These are phyloP conservation scores for Leptopilina syphax DNA, from an alignment of 2,888 invertebrate species.

Conservation along the genomic window DNA sequence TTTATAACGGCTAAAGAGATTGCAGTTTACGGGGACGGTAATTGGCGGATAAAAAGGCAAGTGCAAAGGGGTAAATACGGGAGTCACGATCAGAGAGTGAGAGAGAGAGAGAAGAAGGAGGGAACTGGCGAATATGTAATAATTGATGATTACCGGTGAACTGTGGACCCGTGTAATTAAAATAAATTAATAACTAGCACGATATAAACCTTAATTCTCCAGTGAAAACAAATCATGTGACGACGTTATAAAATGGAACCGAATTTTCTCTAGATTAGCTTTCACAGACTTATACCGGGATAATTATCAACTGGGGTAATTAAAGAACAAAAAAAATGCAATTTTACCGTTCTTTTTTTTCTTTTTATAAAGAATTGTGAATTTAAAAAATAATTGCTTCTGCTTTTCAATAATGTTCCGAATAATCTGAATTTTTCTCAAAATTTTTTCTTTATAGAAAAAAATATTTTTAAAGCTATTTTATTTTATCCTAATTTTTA, in stretches of 20 bases:
- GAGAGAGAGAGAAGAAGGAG: slow-evolving; percentile 30
- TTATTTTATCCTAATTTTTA: too few relatives aligned
- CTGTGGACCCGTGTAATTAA: slow-evolving; percentile 66
- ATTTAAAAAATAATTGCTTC: too few relatives aligned
- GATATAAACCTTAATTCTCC: slow-evolving; percentile 55
- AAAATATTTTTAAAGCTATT: too few relatives aligned
- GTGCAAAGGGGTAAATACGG: slow-evolving; percentile 50
- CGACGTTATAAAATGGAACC: slow-evolving; percentile 19
- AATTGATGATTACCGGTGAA: slow-evolving; percentile 69
- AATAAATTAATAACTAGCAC: slow-evolving; percentile 70
- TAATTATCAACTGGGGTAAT: too few relatives aligned
- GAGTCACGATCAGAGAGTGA: slow-evolving; percentile 27
- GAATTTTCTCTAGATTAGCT: neutral
- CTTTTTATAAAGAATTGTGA: too few relatives aligned
- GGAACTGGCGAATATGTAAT: slow-evolving; percentile 61
- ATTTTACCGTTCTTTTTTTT: too few relatives aligned
- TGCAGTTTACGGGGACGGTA: slow-evolving; percentile 60
- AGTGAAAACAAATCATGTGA: slow-evolving; percentile 41
- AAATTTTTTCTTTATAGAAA: too few relatives aligned
- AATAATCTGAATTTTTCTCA: too few relatives aligned
- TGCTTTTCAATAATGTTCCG: too few relatives aligned
- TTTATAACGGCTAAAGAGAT: slow-evolving; percentile 55
- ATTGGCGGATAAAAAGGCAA: slow-evolving; percentile 59
- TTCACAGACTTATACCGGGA: neutral
- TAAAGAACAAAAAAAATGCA: too few relatives aligned